These are phyloP conservation scores for Avahi laniger DNA, from an alignment of 2,797 vertebrate genomes.

Conservation along the genomic window DNA sequence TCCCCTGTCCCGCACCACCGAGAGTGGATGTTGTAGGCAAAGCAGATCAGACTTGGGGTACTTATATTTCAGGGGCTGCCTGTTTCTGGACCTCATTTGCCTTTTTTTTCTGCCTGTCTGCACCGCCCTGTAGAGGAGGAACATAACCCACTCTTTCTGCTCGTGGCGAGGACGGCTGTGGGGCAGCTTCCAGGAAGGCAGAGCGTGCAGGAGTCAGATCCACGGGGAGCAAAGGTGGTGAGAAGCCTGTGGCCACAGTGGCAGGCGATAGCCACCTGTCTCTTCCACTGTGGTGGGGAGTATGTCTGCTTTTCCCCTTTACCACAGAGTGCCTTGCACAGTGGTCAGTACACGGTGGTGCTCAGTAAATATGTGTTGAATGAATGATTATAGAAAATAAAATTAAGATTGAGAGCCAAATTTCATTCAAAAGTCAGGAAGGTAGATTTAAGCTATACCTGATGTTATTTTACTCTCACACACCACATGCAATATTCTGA, in stretches of 20 bases:
- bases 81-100: neutral
- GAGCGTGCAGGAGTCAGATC: neutral
- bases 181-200: neutral
- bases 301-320: neutral
- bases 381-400: neutral
- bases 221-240: neutral
- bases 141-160: neutral
- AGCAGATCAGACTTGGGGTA: neutral
- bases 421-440: slow-evolving; percentile 17
- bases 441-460: neutral
- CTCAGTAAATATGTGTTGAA: neutral
- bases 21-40: too few relatives aligned
- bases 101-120: neutral
- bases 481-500: neutral
- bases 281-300: neutral
- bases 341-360: neutral
- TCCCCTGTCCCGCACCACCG: neutral
- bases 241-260: neutral
- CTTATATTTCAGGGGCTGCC: neutral
- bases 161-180: rapidly evolving
- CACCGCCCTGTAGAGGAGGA: neutral
- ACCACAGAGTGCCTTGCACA: neutral
- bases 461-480: neutral
- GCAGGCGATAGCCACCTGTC: neutral
- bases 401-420: neutral